Base-by-base conservation (phyloP, 2,113 vertebrate genomes). In the Etheostoma spectabile region DNA sequence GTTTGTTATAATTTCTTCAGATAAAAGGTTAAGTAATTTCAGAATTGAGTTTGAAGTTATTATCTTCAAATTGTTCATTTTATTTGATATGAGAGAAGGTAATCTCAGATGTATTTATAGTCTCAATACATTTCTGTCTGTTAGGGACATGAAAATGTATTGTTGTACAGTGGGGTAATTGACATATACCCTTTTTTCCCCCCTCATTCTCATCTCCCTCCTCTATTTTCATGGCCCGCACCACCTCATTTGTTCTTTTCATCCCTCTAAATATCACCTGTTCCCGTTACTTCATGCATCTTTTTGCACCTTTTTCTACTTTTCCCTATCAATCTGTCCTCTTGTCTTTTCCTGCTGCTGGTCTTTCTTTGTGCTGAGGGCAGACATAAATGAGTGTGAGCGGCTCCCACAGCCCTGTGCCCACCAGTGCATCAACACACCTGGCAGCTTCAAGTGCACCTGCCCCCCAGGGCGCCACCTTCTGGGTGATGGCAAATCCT, bases 321-420 rank as follows among this genome's bases (percentile, higher is more conserved):
- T 59, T 19, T 24, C 45, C 48, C 69, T 63, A 7, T 73, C 65
- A 18, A 56, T 38, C 53, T 69, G 7, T 66, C 22, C 8, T 30
- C 6, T 59, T 59, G 0, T 59, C 42, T 74, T 0, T 75, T 79
- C 56, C 90, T 93, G 95, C 91, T 93, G 91, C 95, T 93, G 92
- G 89, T 88, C 83, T 84, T 67, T 84, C 83, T 91, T 90, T 90
- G 80, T 85, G 69, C 91, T 86, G 96, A 94, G 94, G 95, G 88
- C 96, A 99, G 98, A 99, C 92, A 96, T 97, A 96, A 98, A 99
- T 95, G 98, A 99, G 95, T 99, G 98, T 81, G 96, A 98, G 89
- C 95, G 95, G 90, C 95, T 96, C 76, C 97, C 96, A 64, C 96
- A 95, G 80, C 97, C 97, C 91, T 99, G 98, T 91, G 98, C 97